These are phyloP conservation scores for Smittia aterrima DNA, from an alignment of 2,888 invertebrate species.

Conservation along the genomic window DNA sequence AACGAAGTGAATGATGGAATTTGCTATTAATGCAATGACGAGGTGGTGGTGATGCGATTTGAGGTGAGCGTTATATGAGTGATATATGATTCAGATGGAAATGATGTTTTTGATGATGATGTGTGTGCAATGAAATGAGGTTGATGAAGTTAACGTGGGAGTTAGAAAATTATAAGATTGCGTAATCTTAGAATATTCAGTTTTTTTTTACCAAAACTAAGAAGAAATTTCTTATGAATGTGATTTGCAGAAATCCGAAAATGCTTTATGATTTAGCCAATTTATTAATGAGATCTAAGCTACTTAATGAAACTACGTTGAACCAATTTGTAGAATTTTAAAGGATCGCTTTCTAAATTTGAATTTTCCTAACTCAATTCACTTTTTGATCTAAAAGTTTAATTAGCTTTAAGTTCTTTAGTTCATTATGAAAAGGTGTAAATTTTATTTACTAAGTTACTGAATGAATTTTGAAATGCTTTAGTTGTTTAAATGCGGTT, in stretches of 20 bases:
- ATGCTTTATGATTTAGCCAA: background rate
- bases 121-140: background rate
- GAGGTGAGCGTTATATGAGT: background rate
- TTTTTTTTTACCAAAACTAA: background rate
- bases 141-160: background rate
- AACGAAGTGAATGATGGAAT: background rate
- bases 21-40: background rate
- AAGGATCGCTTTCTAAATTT: background rate
- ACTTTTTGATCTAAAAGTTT: background rate
- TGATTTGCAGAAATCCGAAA: background rate
- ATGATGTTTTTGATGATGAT: background rate
- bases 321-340: background rate
- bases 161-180: no score
- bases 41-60: background rate
- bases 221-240: background rate
- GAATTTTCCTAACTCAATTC: constrained; percentile 14
- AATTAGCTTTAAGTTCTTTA: background rate
- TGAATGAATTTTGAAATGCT: constrained; percentile 4
- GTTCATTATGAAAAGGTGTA: background rate
- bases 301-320: background rate
- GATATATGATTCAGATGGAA: background rate
- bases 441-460: constrained; percentile 29
- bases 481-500: background rate
- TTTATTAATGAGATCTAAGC: background rate
- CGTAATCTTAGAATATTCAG: background rate